Evolutionary conservation across 2,113 vertebrate species (phyloP).

Genomic region (Stercorarius parasiticus): DNA sequence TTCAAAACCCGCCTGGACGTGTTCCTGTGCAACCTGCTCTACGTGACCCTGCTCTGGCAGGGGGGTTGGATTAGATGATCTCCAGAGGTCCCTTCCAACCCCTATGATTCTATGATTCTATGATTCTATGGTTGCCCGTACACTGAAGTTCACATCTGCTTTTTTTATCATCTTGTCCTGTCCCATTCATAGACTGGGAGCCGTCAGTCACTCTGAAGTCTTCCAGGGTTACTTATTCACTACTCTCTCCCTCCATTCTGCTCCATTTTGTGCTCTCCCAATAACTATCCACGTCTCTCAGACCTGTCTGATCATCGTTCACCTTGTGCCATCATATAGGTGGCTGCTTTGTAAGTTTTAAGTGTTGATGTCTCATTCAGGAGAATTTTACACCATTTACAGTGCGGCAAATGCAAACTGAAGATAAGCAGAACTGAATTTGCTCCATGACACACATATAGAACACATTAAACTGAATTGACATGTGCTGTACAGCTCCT

Average conservation of each 20-base stretch:
- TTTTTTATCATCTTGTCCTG: background rate
- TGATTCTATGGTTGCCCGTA: background rate
- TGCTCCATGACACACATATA: background rate
- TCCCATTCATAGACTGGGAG: background rate
- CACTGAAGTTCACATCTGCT: background rate
- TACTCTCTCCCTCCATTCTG: background rate
- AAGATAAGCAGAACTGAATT: background rate
- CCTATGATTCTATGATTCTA: too few species aligned
- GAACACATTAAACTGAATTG: background rate
- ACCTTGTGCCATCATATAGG: background rate
- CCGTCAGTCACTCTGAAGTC: background rate
- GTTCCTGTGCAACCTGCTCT: too few species aligned
- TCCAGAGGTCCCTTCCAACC: too few species aligned
- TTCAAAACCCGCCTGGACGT: too few species aligned
- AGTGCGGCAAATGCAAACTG: background rate
- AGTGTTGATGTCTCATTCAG: background rate
- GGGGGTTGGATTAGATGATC: too few species aligned
- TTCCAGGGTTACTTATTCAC: background rate
- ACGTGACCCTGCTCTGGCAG: too few species aligned
- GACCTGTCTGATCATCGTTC: rapidly evolving
- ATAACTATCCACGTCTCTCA: background rate
- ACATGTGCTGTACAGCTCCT: background rate
- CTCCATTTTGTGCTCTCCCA: background rate
- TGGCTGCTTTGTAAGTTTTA: background rate
- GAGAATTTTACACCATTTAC: background rate